Percentiles rank a stretch among this genome's conserved stretches.
Conservation (phyloP, 2,888 invertebrate genomes). For the Drosophila colorata region DNA sequence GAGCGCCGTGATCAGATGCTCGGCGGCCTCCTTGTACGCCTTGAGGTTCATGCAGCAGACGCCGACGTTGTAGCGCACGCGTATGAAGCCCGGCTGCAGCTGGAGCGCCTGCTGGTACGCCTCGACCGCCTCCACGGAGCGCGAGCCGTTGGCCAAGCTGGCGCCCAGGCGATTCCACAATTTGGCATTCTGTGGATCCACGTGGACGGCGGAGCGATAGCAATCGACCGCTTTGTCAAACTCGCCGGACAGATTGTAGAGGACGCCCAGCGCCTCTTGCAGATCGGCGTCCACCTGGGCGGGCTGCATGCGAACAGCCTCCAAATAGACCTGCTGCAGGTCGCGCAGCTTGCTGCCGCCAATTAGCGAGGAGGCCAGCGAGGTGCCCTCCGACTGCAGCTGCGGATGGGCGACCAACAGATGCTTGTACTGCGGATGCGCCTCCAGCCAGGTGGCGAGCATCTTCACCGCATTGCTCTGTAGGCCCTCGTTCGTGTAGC, state of each 20-base stretch:
- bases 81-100: slow-evolving; percentile 97
- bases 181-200: slow-evolving; percentile 91
- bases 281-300: slow-evolving; percentile 93
- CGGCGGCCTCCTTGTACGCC: slow-evolving; percentile 97
- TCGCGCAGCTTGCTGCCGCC: slow-evolving; percentile 85
- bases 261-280: slow-evolving; percentile 96
- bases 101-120: slow-evolving; percentile 97
- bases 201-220: slow-evolving; percentile 95
- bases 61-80: slow-evolving; percentile 98
- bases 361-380: slow-evolving; percentile 86
- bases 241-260: slow-evolving; percentile 97
- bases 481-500: slow-evolving; percentile 98
- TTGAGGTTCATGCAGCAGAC: slow-evolving; percentile 98
- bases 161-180: slow-evolving; percentile 99
- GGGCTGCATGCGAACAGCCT: slow-evolving; percentile 92
- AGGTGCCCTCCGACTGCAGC: slow-evolving; percentile 44
- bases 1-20: slow-evolving; percentile 96
- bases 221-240: slow-evolving; percentile 99
- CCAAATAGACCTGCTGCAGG: slow-evolving; percentile 91
- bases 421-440: slow-evolving; percentile 93
- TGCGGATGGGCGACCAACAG: slow-evolving; percentile 85
- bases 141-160: slow-evolving; percentile 97
- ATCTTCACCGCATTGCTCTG: slow-evolving; percentile 95
- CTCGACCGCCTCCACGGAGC: slow-evolving; percentile 97
- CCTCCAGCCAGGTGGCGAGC: slow-evolving; percentile 91